phyloP scores from a whole-genome alignment of 2,113 vertebrate species.

The Burhinus oedicnemus region DNA sequence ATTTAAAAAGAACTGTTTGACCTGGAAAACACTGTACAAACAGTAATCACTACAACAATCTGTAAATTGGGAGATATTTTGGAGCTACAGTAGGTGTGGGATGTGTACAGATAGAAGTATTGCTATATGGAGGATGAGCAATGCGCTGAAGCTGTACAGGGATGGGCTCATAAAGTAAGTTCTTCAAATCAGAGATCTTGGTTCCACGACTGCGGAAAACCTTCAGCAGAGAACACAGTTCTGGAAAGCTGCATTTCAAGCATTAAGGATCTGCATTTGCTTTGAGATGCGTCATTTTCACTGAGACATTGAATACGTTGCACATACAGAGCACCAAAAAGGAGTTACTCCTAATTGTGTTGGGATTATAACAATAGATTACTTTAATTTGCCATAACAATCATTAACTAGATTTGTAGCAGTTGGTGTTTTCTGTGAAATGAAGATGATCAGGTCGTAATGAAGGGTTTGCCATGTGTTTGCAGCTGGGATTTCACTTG shows the following conservation, averaged over 20 bases:
- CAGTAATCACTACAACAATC: neutral
- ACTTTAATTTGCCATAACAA: neutral
- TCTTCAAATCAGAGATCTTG: neutral
- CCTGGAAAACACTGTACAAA: neutral
- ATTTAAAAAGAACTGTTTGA: neutral
- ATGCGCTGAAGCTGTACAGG: neutral
- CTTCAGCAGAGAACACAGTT: neutral
- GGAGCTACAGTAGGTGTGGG: neutral
- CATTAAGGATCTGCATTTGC: neutral
- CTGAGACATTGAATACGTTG: neutral
- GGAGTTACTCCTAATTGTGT: neutral
- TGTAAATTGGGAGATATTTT: conserved; percentile 2
- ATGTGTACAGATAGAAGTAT: neutral
- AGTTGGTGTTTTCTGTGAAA: neutral
- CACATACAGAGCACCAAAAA: neutral
- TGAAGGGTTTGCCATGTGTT: neutral
- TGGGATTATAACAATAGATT: neutral
- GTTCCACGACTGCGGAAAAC: neutral
- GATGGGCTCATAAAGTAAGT: neutral
- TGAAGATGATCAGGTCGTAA: neutral
- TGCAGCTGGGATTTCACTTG: conserved; percentile 1
- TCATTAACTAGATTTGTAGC: neutral
- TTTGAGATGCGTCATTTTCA: neutral
- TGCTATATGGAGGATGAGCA: neutral
- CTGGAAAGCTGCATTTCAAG: neutral